A percentile compares a stretch with the other conserved stretches of the same genome.
Conservation (phyloP, 2,888 invertebrate species). For the Drosophila fulvimacula region DNA sequence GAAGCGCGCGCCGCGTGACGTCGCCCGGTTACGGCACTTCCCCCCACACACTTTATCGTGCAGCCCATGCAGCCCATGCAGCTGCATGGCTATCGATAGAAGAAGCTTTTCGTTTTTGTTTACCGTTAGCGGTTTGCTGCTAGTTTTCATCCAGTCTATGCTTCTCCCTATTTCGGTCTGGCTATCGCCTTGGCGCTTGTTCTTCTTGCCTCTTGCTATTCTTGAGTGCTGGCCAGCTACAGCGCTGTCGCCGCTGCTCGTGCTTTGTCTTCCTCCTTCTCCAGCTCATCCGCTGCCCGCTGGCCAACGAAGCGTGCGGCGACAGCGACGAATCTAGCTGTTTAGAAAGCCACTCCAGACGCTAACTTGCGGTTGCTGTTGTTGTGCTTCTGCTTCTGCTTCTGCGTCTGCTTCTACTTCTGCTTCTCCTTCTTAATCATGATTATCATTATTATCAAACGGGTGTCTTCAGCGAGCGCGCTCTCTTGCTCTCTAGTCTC, state of each 20-base stretch:
- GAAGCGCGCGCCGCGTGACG: constrained; percentile 70
- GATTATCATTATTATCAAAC: constrained; percentile 15
- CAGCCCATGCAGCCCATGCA: constrained; percentile 2
- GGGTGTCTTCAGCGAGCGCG: constrained; percentile 13
- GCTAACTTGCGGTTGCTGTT: constrained; percentile 9
- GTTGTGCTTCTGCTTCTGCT: not conserved
- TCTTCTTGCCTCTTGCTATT: constrained; percentile 30
- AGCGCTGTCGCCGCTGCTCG: constrained; percentile 7
- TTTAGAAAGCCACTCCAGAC: constrained; percentile 76
- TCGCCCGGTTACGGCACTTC: constrained; percentile 13
- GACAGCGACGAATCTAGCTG: constrained; percentile 32
- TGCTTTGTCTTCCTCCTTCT: constrained; percentile 19
- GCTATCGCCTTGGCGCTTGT: constrained; percentile 15
- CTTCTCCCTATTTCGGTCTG: constrained; percentile 6
- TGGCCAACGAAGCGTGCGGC: constrained; percentile 71
- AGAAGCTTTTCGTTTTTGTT: constrained; percentile 59
- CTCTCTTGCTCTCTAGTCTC: constrained; percentile 16
- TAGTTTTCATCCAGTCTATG: constrained; percentile 33
- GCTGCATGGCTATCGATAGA: constrained; percentile 62
- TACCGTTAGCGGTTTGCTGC: constrained; percentile 70
- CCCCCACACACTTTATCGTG: not conserved
- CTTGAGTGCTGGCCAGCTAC: constrained; percentile 43
- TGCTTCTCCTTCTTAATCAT: not conserved
- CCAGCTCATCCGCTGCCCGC: constrained; percentile 20
- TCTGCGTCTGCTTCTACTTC: not conserved